Evolutionary conservation across 2,888 invertebrate genomes (phyloP), one percentile per base, ranked within the genome.

Genomic region (Apamea crenata): DNA sequence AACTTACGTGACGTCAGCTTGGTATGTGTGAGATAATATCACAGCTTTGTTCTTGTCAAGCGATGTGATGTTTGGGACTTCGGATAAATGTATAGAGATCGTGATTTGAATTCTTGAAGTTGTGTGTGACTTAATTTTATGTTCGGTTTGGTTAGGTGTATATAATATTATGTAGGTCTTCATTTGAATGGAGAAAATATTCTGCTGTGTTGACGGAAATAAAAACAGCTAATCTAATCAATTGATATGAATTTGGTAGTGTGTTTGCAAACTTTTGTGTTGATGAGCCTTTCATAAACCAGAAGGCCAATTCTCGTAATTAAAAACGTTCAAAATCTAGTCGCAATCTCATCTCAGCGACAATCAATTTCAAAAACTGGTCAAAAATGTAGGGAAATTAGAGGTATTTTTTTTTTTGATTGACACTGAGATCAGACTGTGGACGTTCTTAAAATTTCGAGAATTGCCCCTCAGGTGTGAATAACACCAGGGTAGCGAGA

Each of bases 21-120:
- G 44, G 74, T 78, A 85, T 88, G 76, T 76, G 75, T 61, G 82
- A 78, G 93, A 94, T 94, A 93, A 92, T 91, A 93, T 94, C 92
- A 81, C 83, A 89, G 88, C 91, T 94, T 93, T 94, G 93, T 94
- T 91, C 90, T 85, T 91, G 93, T 93, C 93, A 84, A 76, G 83
- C 78, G 78, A 87, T 87, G 84, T 77, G 84, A 87, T 90, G 89
- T 90, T 90, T 79, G 66, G 84, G 90, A 90, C 91, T 91, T 74
- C 2, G 89, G 91, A 94, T 91, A 92, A 91, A 93, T 94, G 91
- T 91, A 85, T 87, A 81, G 76, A 83, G 85, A 80, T 88, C 94
- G 94, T 94, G 94, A 91, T 92, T 87, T 77, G 93, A 93, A 93
- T 93, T 88, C 73, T 47, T 50, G 53, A 65, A 74, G 67, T 78